These are phyloP conservation scores for Peromyscus nudipes DNA, from an alignment of 2,797 vertebrate genomes.

Conservation along the genomic window DNA sequence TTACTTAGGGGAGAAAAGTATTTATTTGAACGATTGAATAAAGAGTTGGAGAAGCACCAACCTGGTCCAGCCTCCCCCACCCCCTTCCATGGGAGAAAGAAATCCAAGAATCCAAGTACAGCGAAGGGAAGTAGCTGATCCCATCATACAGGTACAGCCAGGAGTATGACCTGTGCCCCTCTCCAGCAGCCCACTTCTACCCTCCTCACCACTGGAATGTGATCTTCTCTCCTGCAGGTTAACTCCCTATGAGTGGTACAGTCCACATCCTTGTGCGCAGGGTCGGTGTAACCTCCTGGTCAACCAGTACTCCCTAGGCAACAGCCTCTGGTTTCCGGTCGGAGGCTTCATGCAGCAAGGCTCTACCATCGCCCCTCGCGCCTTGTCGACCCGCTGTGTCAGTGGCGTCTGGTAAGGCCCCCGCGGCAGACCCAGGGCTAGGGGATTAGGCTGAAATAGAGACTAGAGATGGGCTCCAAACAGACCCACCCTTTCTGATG, in stretches of 20 bases:
- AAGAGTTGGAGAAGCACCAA: not conserved
- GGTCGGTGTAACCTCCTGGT: slow-evolving; percentile 96
- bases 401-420: slow-evolving; percentile 97
- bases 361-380: slow-evolving; percentile 97
- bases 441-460: not conserved
- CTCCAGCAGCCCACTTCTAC: not conserved
- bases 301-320: slow-evolving; percentile 98
- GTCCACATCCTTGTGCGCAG: slow-evolving; percentile 97
- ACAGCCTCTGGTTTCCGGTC: slow-evolving; percentile 99
- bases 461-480: accelerated
- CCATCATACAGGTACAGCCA: not conserved
- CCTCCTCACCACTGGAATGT: not conserved
- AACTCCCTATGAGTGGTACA: slow-evolving; percentile 99
- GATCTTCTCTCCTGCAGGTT: slow-evolving; percentile 88
- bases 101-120: not conserved
- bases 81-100: not conserved
- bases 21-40: slow-evolving; percentile 16
- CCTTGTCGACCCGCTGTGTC: slow-evolving; percentile 97
- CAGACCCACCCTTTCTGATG: not conserved
- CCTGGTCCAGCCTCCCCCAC: not conserved
- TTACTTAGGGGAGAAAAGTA: not conserved
- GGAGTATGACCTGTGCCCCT: not conserved
- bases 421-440: not conserved
- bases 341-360: slow-evolving; percentile 99
- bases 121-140: not conserved